Base-by-base conservation (phyloP, 2,888 invertebrate genomes). In the Netelia fuscicornis region DNA sequence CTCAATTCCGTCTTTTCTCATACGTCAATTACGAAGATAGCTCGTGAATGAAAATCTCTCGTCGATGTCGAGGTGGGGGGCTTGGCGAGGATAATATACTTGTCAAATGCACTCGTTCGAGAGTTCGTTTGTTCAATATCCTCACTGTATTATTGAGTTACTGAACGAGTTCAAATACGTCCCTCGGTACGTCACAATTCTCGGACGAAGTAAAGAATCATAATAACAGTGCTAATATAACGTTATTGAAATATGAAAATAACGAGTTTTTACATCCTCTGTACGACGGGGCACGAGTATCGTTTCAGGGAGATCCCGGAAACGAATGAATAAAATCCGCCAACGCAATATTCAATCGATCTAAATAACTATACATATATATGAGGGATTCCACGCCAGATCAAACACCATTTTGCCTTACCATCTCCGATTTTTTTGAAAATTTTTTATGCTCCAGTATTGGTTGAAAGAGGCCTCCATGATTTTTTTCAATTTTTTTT, bases 21-120 rank as follows among this genome's bases (percentile, higher is more conserved):
- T 60, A 72, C 65, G 78, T 75, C 70, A 79, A 76, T 85, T 74
- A 75, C 25, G 52, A 20, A 54, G 52, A 76, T 58, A 64, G 67
- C 44, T 10, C 44, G 10, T 10, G 42, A 3, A 20, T 13, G 20
- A 20, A 25, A 81, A 56, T 64, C 30, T 70, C 42, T 54, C n/a
- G 48, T 48, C 13, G 58, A 6, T 20, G 58, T 58, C 8, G 58
- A 58, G 58, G 10, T 48, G 48, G 48, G 10, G 10, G 48, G 48
- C 48, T n/a, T 20, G 9, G 8, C 11, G 17, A 37, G 11, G 17
- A 8, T 30, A 2, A 23, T 37, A 58, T 71, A 42, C 13, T 58
- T 58, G 17, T 56, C 54, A 6, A 54, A 30, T 70, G 30, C 42
- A 42, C 13, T 25, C 54, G 70, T 11, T 65, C 42, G 65, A 30